Evolutionary conservation across 2,113 vertebrate species (phyloP).

Genomic region (Ciconia maguari): DNA sequence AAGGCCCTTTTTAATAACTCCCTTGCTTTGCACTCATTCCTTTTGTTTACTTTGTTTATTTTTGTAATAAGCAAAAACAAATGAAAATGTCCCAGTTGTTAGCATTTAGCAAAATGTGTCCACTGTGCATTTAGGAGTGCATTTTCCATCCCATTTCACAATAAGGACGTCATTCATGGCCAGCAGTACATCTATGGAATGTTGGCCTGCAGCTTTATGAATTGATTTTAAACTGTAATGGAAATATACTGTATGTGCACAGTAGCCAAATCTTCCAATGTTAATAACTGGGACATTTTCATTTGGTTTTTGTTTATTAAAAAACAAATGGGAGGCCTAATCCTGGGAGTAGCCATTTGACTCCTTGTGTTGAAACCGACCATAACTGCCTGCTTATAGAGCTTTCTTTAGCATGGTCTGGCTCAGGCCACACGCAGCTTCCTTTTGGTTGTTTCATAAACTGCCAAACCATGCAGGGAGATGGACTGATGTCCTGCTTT

Average conservation of each 20-base stretch:
- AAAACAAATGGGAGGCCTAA: not conserved
- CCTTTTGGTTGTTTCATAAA: slow-evolving; percentile 25
- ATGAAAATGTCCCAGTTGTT: slow-evolving; percentile 46
- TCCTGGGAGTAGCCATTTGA: slow-evolving; percentile 42
- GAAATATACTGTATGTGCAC: slow-evolving; percentile 54
- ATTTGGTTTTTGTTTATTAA: slow-evolving; percentile 57
- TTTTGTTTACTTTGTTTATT: slow-evolving; percentile 65
- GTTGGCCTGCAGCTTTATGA: slow-evolving; percentile 62
- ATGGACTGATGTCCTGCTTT: slow-evolving; percentile 26
- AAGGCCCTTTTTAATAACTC: slow-evolving; percentile 60
- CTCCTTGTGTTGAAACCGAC: slow-evolving; percentile 4
- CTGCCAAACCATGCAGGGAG: not conserved
- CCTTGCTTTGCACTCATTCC: slow-evolving; percentile 49
- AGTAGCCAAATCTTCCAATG: slow-evolving; percentile 63
- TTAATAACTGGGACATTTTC: slow-evolving; percentile 23
- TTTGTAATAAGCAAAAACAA: slow-evolving; percentile 68
- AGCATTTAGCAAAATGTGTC: slow-evolving; percentile 49
- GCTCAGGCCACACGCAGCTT: slow-evolving; percentile 41
- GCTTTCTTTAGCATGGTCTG: not conserved
- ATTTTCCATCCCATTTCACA: slow-evolving; percentile 58
- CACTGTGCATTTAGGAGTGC: slow-evolving; percentile 36
- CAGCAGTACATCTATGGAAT: slow-evolving; percentile 28
- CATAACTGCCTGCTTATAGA: not conserved
- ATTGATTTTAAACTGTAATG: slow-evolving; percentile 56
- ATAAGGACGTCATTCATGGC: slow-evolving; percentile 53